Evolutionary conservation across 2,888 invertebrate species (phyloP).

Genomic region (Agonopterix alstromeriana): DNA sequence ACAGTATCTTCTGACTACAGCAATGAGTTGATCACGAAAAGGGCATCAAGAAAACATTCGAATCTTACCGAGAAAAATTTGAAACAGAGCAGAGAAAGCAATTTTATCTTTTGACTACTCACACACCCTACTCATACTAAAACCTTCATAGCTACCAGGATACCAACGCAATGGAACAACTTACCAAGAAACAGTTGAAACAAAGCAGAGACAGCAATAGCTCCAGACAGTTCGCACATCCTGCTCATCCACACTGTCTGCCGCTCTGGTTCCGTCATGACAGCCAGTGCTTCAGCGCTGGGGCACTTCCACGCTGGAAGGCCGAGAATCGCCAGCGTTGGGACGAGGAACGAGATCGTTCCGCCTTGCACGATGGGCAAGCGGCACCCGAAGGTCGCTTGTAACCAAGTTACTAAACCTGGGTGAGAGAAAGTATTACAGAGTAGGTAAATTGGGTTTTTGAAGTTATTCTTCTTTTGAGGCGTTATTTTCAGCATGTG

Average conservation of each 20-base stretch:
- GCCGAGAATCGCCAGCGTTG: slow-evolving; percentile 84
- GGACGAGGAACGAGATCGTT: slow-evolving; percentile 87
- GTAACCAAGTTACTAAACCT: slow-evolving; percentile 85
- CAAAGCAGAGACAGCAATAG: slow-evolving; percentile 86
- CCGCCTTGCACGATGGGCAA: slow-evolving; percentile 87
- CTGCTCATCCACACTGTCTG: slow-evolving; percentile 82
- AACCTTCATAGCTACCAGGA: too few species aligned
- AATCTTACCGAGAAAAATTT: too few species aligned
- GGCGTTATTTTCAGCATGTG: too few species aligned
- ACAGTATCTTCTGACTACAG: too few species aligned
- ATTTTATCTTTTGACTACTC: too few species aligned
- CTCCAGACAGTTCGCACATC: slow-evolving; percentile 89
- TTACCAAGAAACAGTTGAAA: slow-evolving; percentile 85
- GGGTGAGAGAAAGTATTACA: not conserved
- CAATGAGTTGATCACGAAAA: too few species aligned
- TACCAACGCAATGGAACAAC: slow-evolving; percentile 3
- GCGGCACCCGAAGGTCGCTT: slow-evolving; percentile 85
- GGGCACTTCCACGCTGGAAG: slow-evolving; percentile 86
- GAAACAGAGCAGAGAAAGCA: too few species aligned
- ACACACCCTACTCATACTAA: too few species aligned
- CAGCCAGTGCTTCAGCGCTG: slow-evolving; percentile 53
- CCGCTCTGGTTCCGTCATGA: slow-evolving; percentile 74
- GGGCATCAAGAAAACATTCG: too few species aligned
- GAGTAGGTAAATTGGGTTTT: not conserved
- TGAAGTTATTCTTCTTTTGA: too few species aligned